Evolutionary conservation across 2,888 invertebrate genomes (phyloP).

Genomic region (Drosophila nr. medialis): DNA sequence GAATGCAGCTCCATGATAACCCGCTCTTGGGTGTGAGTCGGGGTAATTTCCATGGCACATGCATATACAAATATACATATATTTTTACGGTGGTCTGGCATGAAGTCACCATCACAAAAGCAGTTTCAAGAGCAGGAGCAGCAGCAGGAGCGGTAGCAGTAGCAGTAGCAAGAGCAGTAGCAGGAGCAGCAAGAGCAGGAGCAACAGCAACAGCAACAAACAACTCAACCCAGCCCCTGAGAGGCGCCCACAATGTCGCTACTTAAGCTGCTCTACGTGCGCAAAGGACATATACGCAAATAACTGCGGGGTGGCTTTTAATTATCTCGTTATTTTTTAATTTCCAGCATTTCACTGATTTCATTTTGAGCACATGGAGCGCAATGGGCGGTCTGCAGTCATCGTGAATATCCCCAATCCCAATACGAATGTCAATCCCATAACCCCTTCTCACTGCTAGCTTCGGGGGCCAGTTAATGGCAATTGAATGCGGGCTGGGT

Average conservation of each 20-base stretch:
- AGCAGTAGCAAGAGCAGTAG: background rate
- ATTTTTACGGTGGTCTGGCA: conserved; percentile 1
- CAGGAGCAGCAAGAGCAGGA: background rate
- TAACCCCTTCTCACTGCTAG: background rate
- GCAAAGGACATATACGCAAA: conserved; percentile 56
- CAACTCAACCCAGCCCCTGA: conserved; percentile 10
- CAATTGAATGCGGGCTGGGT: conserved; percentile 24
- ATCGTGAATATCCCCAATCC: conserved; percentile 12
- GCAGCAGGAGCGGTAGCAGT: background rate
- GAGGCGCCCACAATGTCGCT: conserved; percentile 55
- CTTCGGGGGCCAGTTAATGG: conserved; percentile 13
- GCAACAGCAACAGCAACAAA: conserved; percentile 16
- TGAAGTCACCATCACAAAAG: conserved; percentile 15
- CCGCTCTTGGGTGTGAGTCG: conserved; percentile 6
- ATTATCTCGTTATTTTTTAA: conserved; percentile 82
- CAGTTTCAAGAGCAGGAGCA: background rate
- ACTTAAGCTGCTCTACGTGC: conserved; percentile 74
- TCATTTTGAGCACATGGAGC: conserved; percentile 66
- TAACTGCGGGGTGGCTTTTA: conserved; percentile 82
- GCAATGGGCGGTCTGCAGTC: conserved; percentile 27
- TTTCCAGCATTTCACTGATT: conserved; percentile 75
- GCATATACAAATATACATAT: conserved; percentile 15
- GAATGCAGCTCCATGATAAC: conserved; percentile 43
- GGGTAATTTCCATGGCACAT: conserved; percentile 8
- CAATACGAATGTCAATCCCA: conserved; percentile 8